phyloP scores from a whole-genome alignment of 2,797 vertebrate genomes.

The Poecilia velifera region DNA sequence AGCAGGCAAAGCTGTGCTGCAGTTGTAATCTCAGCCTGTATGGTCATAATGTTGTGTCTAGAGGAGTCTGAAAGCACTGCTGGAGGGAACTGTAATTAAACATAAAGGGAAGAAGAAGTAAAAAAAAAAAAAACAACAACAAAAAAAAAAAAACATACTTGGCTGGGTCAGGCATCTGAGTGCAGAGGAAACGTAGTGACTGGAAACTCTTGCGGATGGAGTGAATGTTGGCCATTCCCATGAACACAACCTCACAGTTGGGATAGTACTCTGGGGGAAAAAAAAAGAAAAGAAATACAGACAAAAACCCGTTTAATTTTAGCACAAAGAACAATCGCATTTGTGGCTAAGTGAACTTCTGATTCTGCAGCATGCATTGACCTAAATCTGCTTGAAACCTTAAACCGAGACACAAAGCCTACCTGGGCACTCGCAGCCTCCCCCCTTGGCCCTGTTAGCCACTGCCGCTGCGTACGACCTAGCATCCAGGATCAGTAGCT shows the following conservation, averaged over 20 bases:
- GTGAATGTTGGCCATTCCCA: conserved; percentile 99
- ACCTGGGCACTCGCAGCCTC: conserved; percentile 98
- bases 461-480: conserved; percentile 95
- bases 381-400: conserved; percentile 13
- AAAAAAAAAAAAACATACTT: conserved; percentile 84
- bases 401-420: conserved; percentile 42
- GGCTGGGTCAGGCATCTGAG: conserved; percentile 97
- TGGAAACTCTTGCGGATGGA: conserved; percentile 99
- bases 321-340: conserved; percentile 27
- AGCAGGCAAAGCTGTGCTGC: conserved; percentile 23
- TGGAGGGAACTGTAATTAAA: conserved; percentile 21
- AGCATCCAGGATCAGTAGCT: conserved; percentile 94
- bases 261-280: conserved; percentile 92
- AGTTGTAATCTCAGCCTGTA: conserved; percentile 16
- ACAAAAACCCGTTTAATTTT: conserved; percentile 21
- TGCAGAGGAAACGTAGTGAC: conserved; percentile 94
- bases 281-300: neutral
- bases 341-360: conserved; percentile 18
- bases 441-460: conserved; percentile 96
- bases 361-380: conserved; percentile 19
- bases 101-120: too few species aligned
- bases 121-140: conserved; percentile 5
- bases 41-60: conserved; percentile 6
- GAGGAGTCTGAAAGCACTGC: conserved; percentile 11
- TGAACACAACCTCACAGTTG: conserved; percentile 99